These are phyloP conservation scores for Hypotaenidia philippensis DNA, from an alignment of 2,797 vertebrate species.

Conservation along the genomic window DNA sequence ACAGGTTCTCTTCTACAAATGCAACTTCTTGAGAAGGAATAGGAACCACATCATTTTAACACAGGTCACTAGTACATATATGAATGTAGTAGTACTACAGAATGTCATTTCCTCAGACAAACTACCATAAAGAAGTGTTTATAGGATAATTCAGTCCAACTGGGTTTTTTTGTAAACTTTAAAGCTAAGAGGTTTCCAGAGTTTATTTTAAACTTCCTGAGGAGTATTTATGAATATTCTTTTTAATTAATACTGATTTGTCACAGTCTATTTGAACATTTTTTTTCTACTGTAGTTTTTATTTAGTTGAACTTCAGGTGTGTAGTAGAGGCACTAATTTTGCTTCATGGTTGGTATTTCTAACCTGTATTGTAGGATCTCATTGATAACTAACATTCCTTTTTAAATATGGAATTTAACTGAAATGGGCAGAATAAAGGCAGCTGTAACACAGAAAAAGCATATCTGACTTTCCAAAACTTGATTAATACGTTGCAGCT, in stretches of 20 bases:
- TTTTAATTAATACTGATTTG: background rate
- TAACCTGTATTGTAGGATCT: background rate
- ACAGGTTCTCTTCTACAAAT: background rate
- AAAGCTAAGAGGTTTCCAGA: background rate
- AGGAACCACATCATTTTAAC: background rate
- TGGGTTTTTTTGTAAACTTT: background rate
- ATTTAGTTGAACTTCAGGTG: background rate
- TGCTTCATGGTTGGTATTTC: background rate
- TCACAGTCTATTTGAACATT: background rate
- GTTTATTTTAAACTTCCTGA: background rate
- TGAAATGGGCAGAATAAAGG: background rate
- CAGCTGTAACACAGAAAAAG: background rate
- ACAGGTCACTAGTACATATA: background rate
- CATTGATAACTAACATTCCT: background rate
- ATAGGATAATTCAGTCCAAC: background rate
- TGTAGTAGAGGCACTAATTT: fast-evolving
- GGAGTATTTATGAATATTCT: background rate
- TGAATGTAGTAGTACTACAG: too few species aligned
- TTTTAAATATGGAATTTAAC: background rate
- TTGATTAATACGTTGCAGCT: background rate
- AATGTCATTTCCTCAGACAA: background rate
- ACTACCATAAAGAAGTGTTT: background rate
- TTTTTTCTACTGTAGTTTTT: background rate
- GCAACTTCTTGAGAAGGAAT: background rate
- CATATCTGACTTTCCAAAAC: background rate